Base-by-base conservation (phyloP, 2,113 vertebrate genomes). In the Mionectes macconnelli region DNA sequence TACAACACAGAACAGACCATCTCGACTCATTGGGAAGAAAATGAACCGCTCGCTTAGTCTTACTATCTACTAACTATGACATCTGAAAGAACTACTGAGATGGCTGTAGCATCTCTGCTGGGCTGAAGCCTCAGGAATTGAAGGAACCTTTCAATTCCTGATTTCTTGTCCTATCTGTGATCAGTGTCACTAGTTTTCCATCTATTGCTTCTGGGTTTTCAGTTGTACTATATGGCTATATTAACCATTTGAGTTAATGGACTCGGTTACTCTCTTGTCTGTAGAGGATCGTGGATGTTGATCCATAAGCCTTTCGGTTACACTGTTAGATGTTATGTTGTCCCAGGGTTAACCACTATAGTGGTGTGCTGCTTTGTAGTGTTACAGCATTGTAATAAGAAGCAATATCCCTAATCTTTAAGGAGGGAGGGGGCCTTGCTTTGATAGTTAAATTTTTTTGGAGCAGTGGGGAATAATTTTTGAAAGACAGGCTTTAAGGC, bases 11-110 rank as follows among this genome's bases (percentile, higher is more conserved):
- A 98, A 97, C 88, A 98, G 99, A 94, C 98, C 98, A 45, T 98
- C 98, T 45, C 98, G 99, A 44, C 98, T 99, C 93, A 98, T 99
- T 57, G 99, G 99, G 52, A 99, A 99, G 98, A 99, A 99, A 96
- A 99, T 99, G 98, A 99, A 99, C 93, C 99, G 99, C 31, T 99
- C 99, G 14, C 97, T 99, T 96, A 99, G 99, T 96, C 98, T 99
- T 74, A 99, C 99, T 68, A 99, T 99, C 96, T 99, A 99, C 97
- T 99, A 98, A 88, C 78, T 95, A 6, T 35, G 75, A 30, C 76
- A 77, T 23, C 45, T 40, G 20, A 83, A 87, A 95, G 93, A 67
- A 84, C 92, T 97, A 91, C 96, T 86, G 87, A 92, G 91, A 55
- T 66, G 76, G 49, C 79, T 57, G 3, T 42, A 79, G 94, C 94